Evolutionary conservation across 2,888 invertebrate genomes (phyloP).

Genomic region (Nomada fabriciana): DNA sequence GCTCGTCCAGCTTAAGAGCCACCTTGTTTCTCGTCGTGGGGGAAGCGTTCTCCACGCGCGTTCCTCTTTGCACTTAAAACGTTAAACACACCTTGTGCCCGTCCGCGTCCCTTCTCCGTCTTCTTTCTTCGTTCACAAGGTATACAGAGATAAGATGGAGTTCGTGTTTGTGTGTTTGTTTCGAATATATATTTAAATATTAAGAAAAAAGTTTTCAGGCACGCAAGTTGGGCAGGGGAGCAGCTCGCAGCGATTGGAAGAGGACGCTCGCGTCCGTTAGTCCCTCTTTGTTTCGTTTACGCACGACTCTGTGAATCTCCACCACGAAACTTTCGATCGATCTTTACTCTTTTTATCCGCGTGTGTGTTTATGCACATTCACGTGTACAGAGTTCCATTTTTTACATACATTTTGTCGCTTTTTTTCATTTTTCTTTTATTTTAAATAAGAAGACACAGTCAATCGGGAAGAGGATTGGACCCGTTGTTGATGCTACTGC

Average conservation of each 20-base stretch:
- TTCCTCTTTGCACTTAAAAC: conserved; percentile 41
- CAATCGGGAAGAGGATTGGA: conserved; percentile 68
- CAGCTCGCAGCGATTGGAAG: conserved; percentile 83
- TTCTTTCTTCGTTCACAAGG: conserved; percentile 57
- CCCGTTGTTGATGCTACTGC: conserved; percentile 60
- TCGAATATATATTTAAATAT: conserved; percentile 73
- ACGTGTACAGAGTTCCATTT: background rate
- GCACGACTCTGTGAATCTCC: conserved; percentile 11
- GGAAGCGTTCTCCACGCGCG: conserved; percentile 49
- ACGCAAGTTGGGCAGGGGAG: conserved; percentile 83
- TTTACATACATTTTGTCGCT: background rate
- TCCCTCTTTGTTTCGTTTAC: conserved; percentile 41
- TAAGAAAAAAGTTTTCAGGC: conserved; percentile 80
- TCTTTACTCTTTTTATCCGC: background rate
- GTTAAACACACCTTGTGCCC: conserved; percentile 52
- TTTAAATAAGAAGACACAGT: conserved; percentile 48
- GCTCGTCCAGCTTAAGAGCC: conserved; percentile 60
- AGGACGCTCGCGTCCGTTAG: conserved; percentile 71
- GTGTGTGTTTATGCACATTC: background rate
- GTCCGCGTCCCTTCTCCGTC: conserved; percentile 46
- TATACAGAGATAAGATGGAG: conserved; percentile 72
- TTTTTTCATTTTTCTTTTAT: conserved; percentile 2
- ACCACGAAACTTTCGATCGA: conserved; percentile 24
- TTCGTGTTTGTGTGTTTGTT: conserved; percentile 39
- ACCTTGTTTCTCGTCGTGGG: conserved; percentile 44